Conservation (phyloP, 2,797 vertebrate species). For the Mastacembelus armatus region DNA sequence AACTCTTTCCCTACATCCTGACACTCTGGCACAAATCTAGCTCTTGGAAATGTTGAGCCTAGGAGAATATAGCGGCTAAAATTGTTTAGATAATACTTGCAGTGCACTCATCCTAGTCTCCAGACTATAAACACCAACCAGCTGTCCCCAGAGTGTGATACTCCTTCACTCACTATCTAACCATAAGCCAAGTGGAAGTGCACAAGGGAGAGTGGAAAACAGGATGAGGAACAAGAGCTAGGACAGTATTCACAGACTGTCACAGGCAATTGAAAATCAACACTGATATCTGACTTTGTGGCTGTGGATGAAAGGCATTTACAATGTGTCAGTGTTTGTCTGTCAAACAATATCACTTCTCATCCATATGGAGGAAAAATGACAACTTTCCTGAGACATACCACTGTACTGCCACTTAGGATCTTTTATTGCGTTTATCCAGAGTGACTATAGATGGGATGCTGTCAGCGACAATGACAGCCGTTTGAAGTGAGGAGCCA, state of each 20-base stretch:
- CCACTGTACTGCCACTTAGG: slow-evolving; percentile 47
- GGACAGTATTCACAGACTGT: slow-evolving; percentile 45
- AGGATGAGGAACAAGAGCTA: slow-evolving; percentile 43
- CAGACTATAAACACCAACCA: slow-evolving; percentile 79
- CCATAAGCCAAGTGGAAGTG: slow-evolving; percentile 51
- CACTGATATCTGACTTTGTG: slow-evolving; percentile 50
- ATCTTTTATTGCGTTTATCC: slow-evolving; percentile 50
- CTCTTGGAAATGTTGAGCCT: slow-evolving; percentile 69
- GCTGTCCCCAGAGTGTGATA: slow-evolving; percentile 74
- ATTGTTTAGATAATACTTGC: slow-evolving; percentile 77
- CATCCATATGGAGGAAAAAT: slow-evolving; percentile 44
- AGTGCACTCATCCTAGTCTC: slow-evolving; percentile 66
- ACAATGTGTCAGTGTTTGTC: slow-evolving; percentile 47
- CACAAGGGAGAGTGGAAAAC: slow-evolving; percentile 44
- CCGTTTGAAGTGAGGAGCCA: slow-evolving; percentile 68
- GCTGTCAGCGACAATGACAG: slow-evolving; percentile 67
- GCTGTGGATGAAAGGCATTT: slow-evolving; percentile 46
- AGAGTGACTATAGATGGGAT: slow-evolving; percentile 47
- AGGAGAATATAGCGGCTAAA: slow-evolving; percentile 71
- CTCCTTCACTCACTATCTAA: slow-evolving; percentile 67
- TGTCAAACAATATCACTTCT: slow-evolving; percentile 45
- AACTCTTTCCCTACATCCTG: slow-evolving; percentile 54
- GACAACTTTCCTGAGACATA: slow-evolving; percentile 43
- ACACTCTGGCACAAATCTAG: slow-evolving; percentile 68
- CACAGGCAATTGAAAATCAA: slow-evolving; percentile 67